A percentile compares a stretch with the other conserved stretches of the same genome.
These are phyloP conservation scores for Goniozus legneri DNA, from an alignment of 1,140 invertebrate species.

Conservation along the genomic window DNA sequence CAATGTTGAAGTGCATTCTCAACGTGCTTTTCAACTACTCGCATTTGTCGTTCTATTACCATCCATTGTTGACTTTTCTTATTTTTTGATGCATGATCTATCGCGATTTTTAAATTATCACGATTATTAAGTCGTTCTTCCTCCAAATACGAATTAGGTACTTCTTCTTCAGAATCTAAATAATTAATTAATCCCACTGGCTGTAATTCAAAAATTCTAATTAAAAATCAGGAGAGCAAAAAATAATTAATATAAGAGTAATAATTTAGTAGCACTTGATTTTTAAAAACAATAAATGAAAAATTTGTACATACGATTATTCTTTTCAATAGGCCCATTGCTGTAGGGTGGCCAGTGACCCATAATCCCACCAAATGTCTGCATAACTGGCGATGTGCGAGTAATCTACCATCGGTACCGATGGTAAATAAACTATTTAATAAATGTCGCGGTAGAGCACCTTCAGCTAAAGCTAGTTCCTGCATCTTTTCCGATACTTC, in stretches of 20 bases:
- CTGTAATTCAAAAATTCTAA: conserved; percentile 49
- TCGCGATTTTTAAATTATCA: conserved; percentile 94
- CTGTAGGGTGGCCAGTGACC: conserved; percentile 91
- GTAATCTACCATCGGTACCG: conserved; percentile 70
- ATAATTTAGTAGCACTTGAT: background rate
- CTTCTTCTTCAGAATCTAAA: conserved; percentile 82
- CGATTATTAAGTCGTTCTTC: conserved; percentile 78
- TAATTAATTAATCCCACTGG: conserved; percentile 86
- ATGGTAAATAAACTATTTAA: conserved; percentile 86
- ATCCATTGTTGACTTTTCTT: conserved; percentile 67
- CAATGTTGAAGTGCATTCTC: conserved; percentile 85
- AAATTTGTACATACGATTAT: conserved; percentile 70
- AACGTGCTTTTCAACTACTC: conserved; percentile 75
- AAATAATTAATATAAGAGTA: conserved; percentile 7
- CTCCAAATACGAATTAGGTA: conserved; percentile 70
- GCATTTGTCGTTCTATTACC: conserved; percentile 68
- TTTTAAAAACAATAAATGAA: conserved; percentile 3
- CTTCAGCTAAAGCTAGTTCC: conserved; percentile 91
- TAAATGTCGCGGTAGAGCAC: conserved; percentile 92
- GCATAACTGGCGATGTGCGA: conserved; percentile 88
- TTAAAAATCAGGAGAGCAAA: too few relatives aligned
- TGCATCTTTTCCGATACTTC: conserved; percentile 94
- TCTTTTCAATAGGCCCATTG: conserved; percentile 82
- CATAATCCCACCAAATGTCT: conserved; percentile 96
- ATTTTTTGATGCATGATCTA: conserved; percentile 69